Conservation (phyloP, 2,888 invertebrate species). For the Rosalia funebris region DNA sequence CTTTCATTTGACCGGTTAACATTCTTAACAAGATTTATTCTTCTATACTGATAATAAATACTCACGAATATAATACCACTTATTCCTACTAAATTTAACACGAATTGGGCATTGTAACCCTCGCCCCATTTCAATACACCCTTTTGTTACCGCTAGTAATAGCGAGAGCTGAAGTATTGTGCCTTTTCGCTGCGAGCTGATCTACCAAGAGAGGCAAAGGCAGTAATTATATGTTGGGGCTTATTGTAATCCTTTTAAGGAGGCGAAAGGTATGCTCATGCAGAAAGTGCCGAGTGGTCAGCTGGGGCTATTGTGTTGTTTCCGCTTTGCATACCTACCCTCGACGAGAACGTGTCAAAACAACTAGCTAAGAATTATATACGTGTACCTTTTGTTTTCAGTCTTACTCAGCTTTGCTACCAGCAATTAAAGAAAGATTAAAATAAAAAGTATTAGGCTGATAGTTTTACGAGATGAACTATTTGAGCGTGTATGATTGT, state of each 20-base stretch:
- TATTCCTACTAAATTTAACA: constrained; percentile 9
- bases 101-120: constrained; percentile 1
- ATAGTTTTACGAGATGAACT: too few relatives aligned
- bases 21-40: too few relatives aligned
- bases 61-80: neutral
- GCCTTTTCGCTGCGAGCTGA: neutral
- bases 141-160: constrained; percentile 1
- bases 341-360: constrained; percentile 23
- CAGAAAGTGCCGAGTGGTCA: constrained; percentile 22
- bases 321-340: constrained; percentile 15
- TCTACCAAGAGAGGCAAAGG: constrained; percentile 9
- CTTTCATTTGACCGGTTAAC: too few relatives aligned
- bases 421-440: too few relatives aligned
- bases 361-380: constrained; percentile 3
- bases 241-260: constrained; percentile 28
- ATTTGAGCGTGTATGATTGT: too few relatives aligned
- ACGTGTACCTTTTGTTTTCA: too few relatives aligned
- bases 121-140: constrained; percentile 1
- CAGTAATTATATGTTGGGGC: constrained; percentile 5
- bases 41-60: too few relatives aligned
- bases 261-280: constrained; percentile 13
- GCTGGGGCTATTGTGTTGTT: constrained; percentile 11
- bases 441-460: too few relatives aligned
- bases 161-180: neutral
- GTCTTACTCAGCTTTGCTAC: too few relatives aligned